Evolutionary conservation across 2,888 invertebrate genomes (phyloP), one percentile per base, ranked within the genome.

Genomic region (Brassicogethes aeneus): DNA sequence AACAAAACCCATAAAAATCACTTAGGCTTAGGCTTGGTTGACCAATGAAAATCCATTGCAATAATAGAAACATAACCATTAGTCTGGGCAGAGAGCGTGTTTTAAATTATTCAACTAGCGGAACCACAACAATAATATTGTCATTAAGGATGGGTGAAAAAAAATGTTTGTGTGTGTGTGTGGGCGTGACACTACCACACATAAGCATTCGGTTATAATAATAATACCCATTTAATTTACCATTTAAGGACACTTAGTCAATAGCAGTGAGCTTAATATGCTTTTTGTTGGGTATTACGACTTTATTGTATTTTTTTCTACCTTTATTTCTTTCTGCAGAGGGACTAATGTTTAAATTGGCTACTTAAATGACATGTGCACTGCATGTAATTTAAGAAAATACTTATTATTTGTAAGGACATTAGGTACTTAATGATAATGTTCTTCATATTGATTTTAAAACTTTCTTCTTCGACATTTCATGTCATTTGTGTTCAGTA

Each of bases 151-250:
- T 23, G 23, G 39, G 33, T 16, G 23, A 17, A 34, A 41, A 36
- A 23, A 35, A 35, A 35, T 32, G 10, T 23, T 23, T 23, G 10
- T 23, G 10, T 23, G 23, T 12, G 12, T 32, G 32, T 32, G 44
- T 32, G 37, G 44, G 44, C 41, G 41, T 36, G 39, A 12, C 32
- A 12, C 8, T 5, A 12, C 12, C 32, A 32, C 32, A 32, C 12
- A 23, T 23, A 23, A 23, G 7, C 23, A 32, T 32, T 32, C 23
- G 13, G 8, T 10, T 32, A 32, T 43, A 39, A 30, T 46, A 46
- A 46, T 44, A 40, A 46, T 42, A 46, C 33, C 30, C 44, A 46
- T 46, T 46, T 46, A 46, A 46, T 46, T 46, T 36, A 38, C 42
- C 42, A 41, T 44, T 46, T 44, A 45, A 37, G 38, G 38, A 23